Percentiles rank a stretch among this genome's conserved stretches.
These are phyloP conservation scores for Phytoseiulus persimilis DNA, from an alignment of 2,888 invertebrate species.

Conservation along the genomic window DNA sequence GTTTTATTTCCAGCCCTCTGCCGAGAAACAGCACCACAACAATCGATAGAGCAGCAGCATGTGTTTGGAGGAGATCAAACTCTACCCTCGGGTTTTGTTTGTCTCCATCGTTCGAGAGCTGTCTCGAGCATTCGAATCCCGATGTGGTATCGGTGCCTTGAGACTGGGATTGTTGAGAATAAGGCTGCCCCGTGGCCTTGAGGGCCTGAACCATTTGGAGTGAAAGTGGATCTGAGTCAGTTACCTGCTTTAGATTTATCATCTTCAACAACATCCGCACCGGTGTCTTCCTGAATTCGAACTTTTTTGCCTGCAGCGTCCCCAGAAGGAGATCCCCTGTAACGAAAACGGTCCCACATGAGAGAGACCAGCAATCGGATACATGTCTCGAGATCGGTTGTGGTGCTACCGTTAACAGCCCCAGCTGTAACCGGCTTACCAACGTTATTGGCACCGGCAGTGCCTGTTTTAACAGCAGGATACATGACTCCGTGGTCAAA, in stretches of 20 bases:
- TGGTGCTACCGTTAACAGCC: no score
- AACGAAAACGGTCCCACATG: background rate
- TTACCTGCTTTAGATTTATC: conserved; percentile 27
- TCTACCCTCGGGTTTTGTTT: no score
- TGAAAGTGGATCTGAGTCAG: background rate
- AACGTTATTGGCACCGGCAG: background rate
- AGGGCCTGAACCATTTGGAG: background rate
- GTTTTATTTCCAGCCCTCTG: no score
- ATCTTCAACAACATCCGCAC: conserved; percentile 38
- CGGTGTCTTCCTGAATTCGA: conserved; percentile 37
- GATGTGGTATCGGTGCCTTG: no score
- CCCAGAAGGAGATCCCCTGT: conserved; percentile 19
- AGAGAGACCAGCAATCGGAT: background rate
- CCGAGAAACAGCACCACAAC: no score
- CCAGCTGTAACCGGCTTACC: background rate
- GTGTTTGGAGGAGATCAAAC: no score
- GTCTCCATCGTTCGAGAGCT: no score
- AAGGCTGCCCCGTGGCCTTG: no score
- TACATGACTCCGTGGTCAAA: background rate
- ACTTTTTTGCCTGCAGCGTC: conserved; percentile 34
- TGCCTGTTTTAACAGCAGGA: background rate
- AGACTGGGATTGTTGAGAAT: no score
- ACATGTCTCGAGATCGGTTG: no score
- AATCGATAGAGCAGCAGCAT: no score
- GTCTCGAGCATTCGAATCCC: no score